A percentile compares a stretch with the other conserved stretches of the same genome.
phyloP scores from a whole-genome alignment of 2,797 vertebrate species.

The Falco peregrinus region DNA sequence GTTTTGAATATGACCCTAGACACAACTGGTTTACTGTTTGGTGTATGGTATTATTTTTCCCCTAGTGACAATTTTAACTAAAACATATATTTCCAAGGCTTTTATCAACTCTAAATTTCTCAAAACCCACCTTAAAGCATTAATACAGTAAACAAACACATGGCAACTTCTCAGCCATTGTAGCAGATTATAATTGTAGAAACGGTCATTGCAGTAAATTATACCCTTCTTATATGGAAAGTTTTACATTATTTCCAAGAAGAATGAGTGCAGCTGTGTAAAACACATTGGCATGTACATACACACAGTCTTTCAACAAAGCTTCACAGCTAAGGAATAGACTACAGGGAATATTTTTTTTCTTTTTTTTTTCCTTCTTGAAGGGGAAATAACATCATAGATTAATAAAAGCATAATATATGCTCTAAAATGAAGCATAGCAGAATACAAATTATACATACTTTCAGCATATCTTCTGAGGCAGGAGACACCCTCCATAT shows the following conservation, averaged over 20 bases:
- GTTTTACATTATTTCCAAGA: not conserved
- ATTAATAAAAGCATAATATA: not conserved
- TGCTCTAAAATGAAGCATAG: not conserved
- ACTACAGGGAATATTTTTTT: not conserved
- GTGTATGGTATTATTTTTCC: not conserved
- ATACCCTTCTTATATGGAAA: not conserved
- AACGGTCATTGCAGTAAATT: not conserved
- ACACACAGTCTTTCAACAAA: not conserved
- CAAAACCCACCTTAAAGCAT: not conserved
- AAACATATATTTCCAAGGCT: not conserved
- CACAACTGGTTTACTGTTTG: not conserved
- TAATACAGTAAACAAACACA: not conserved
- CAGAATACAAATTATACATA: not conserved
- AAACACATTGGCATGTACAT: not conserved
- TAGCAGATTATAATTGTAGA: not conserved
- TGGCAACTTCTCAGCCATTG: not conserved
- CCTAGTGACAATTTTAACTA: not conserved
- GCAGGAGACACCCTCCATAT: not conserved
- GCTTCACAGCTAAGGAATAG: not conserved
- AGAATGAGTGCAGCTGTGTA: not conserved
- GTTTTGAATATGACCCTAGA: not conserved
- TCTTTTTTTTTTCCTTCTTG: not conserved
- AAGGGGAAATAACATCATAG: not conserved
- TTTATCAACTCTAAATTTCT: not conserved
- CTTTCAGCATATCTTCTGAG: not conserved